Base-by-base conservation (phyloP, 2,888 invertebrate genomes). In the Dasysyrphus albostriatus region DNA sequence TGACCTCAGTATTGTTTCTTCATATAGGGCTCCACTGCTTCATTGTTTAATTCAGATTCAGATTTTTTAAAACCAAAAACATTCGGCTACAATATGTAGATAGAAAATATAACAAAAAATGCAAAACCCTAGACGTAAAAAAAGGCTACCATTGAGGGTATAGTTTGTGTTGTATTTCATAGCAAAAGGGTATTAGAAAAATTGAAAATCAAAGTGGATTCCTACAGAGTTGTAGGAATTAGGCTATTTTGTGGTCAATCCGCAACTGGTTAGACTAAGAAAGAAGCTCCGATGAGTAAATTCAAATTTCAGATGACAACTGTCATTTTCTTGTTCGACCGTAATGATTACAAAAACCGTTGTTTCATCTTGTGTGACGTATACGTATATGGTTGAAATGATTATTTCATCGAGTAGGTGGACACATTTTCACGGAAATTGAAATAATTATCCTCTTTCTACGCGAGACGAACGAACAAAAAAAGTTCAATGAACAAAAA, bases 401-500 rank as follows among this genome's bases (percentile, higher is more conserved):
- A 16, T 24, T 24, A 47, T 77, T 73, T 51, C 42, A 44, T 61
- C 61, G 24, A 29, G 81, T 81, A 51, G 85, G 84, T 77, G 81
- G 80, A 72, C 39, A 72, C 39, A 72, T 54, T 72, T 76, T 58
- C 70, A 76, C 59, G 80, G 84, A 84, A 79, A 58, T 61, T 24
- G 51, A 51, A 84, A 72, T 12, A 44, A 42, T 59, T 49, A 39
- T 65, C 69, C 44, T 70, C 16, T 74, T 75, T 76, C 83, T 69
- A 63, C 59, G 54, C 51, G 44, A 39, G 42, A 56, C 59, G n/a
- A 44, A n/a, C n/a, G n/a, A n/a, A n/a, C n/a, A n/a, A 34, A n/a
- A 42, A 69, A 42, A 51, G 84, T 85, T 81, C 85, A 81, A 81
- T 70, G 81, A 85, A 81, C 85, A 80, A 49, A 29, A 32, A 49